Evolutionary conservation across 2,797 vertebrate genomes (phyloP).

Genomic region (Premnoplex brunnescens): DNA sequence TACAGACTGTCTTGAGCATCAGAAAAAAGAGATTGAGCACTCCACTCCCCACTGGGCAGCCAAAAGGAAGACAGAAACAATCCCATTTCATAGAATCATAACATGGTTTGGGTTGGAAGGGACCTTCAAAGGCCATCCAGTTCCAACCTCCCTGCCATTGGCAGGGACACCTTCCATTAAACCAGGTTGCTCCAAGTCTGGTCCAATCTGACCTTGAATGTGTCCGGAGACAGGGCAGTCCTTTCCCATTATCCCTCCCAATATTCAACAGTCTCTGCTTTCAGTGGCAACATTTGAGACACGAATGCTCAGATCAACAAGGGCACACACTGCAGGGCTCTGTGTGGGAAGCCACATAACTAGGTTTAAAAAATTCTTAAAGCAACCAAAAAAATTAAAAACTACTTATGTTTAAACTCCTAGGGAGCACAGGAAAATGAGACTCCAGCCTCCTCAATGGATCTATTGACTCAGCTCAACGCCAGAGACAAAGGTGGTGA

Average conservation of each 20-base stretch:
- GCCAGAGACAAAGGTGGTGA: not conserved
- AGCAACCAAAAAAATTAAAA: not conserved
- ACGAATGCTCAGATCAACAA: not conserved
- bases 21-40: not conserved
- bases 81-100: not conserved
- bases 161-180: not conserved
- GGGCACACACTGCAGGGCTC: accelerated
- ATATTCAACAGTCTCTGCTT: not conserved
- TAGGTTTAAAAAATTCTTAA: not conserved
- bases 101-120: not conserved
- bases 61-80: not conserved
- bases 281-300: not conserved
- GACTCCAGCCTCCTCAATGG: not conserved
- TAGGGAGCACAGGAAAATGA: not conserved
- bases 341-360: accelerated
- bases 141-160: accelerated
- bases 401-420: not conserved
- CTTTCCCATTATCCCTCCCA: not conserved
- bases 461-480: not conserved
- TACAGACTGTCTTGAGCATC: not conserved
- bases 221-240: not conserved
- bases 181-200: not conserved
- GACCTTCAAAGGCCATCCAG: not conserved
- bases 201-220: not conserved
- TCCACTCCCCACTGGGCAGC: not conserved